Evolutionary conservation across 2,113 vertebrate genomes (phyloP), one percentile per base, ranked within the genome.

Genomic region (Dryoscopus gambensis): DNA sequence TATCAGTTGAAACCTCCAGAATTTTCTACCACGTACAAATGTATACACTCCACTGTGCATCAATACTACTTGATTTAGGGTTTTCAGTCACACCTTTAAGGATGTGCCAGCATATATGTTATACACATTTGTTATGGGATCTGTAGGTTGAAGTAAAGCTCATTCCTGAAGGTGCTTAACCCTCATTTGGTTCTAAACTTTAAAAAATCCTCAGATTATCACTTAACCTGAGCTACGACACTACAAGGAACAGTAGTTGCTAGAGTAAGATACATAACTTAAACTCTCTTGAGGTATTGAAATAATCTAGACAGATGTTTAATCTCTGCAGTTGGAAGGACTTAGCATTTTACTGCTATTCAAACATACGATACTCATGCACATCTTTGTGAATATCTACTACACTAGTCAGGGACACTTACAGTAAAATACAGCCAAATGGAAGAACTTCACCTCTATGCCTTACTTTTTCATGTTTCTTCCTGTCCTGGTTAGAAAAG

Each of bases 71-170:
- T 52, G 21, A 8, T 74, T 77, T 60, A 30, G 6, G 24, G 2
- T 5, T 53, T 74, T 62, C 1, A 0, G 39, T 67, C n/a, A 63
- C 6, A 31, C 13, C 6, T 77, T 71, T 64, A 55, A 74, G 79
- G 28, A 44, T 63, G 6, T 1, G 2, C 22, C 35, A 50, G 7
- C 5, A 2, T 15, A 19, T 16, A 15, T 4, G 0, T 40, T 46
- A 57, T 6, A n/a, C 16, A 47, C 1, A 25, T 28, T 75, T 75
- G 5, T 56, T 75, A 57, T 9, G 15, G 16, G 3, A 75, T 37
- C 21, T 67, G 13, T 50, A 57, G 27, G 28, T 79, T 75, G 31
- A 82, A 67, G 14, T 57, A 84, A 84, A 67, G 1, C 4, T 65
- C 13, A 27, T 65, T 87, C 16, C 9, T 78, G 55, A 90, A 82